Conservation (phyloP, 1,140 invertebrate species). For the Triops longicaudatus region DNA sequence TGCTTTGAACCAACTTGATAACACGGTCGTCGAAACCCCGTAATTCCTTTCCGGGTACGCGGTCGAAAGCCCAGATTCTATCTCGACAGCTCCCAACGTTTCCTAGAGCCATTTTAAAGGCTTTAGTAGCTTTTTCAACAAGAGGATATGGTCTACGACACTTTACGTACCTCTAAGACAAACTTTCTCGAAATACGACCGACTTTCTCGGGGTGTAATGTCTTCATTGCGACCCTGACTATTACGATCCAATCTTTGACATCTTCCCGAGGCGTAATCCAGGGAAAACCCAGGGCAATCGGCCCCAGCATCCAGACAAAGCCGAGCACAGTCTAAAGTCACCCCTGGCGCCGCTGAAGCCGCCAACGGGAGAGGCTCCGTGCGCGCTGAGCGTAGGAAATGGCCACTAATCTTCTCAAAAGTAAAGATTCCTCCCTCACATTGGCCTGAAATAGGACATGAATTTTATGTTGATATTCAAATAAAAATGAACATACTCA, state of each 20-base stretch:
- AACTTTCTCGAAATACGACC: constrained; percentile 47
- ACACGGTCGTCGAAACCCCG: constrained; percentile 39
- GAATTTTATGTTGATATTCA: not conserved
- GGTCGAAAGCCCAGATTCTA: constrained; percentile 45
- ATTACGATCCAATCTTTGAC: constrained; percentile 40
- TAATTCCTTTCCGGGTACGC: constrained; percentile 43
- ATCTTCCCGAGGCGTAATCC: constrained; percentile 40
- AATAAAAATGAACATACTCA: constrained; percentile 36
- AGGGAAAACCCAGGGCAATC: constrained; percentile 45
- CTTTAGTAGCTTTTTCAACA: constrained; percentile 19
- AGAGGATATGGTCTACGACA: not conserved
- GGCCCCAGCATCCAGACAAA: constrained; percentile 40
- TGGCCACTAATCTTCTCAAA: constrained; percentile 46
- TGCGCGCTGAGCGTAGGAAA: constrained; percentile 41
- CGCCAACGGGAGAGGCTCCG: constrained; percentile 37
- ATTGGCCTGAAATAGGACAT: constrained; percentile 32
- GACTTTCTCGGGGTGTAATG: constrained; percentile 39
- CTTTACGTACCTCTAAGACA: constrained; percentile 40
- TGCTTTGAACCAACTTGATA: constrained; percentile 39
- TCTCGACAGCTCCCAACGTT: constrained; percentile 39
- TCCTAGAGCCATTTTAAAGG: constrained; percentile 29
- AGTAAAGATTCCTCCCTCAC: constrained; percentile 44
- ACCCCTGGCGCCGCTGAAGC: constrained; percentile 38
- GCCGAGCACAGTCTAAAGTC: constrained; percentile 38
- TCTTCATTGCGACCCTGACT: constrained; percentile 43